phyloP scores from a whole-genome alignment of 2,113 vertebrate species.

The Irena cyanogastra region DNA sequence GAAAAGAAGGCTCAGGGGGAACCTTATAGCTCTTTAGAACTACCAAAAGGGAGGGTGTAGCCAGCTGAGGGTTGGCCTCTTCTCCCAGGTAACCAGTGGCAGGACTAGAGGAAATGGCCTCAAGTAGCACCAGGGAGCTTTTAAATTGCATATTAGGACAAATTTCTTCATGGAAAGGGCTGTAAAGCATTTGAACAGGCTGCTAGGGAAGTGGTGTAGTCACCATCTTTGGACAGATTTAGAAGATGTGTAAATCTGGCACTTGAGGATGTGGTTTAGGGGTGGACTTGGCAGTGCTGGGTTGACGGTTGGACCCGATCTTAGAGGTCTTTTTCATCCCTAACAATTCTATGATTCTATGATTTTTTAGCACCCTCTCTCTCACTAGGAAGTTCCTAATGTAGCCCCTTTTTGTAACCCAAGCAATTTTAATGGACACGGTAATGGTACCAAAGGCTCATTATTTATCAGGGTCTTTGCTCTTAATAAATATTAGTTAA shows the following conservation, averaged over 20 bases:
- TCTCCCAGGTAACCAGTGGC: not conserved
- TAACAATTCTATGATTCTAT: not conserved
- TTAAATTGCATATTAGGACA: not conserved
- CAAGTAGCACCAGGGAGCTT: not conserved
- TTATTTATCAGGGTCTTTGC: not conserved
- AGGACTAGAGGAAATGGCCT: not conserved
- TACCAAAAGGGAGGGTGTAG: not conserved
- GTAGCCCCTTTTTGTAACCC: not conserved
- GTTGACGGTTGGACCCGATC: not conserved
- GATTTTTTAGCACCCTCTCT: not conserved
- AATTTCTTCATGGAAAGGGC: not conserved
- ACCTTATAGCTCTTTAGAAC: not conserved
- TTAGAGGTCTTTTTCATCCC: not conserved
- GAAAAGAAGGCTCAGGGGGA: not conserved
- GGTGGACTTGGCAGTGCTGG: not conserved
- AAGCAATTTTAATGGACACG: not conserved
- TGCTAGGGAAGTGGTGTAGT: not conserved
- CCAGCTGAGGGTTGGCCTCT: rapidly evolving
- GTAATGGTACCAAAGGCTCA: not conserved
- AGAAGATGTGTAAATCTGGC: not conserved
- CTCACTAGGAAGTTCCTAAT: not conserved
- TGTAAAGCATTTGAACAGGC: not conserved
- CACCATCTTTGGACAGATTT: not conserved
- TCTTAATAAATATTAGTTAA: not conserved
- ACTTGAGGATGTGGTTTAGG: not conserved